Conservation (phyloP, 2,113 vertebrate genomes). For the Urocynchramus pylzowi region DNA sequence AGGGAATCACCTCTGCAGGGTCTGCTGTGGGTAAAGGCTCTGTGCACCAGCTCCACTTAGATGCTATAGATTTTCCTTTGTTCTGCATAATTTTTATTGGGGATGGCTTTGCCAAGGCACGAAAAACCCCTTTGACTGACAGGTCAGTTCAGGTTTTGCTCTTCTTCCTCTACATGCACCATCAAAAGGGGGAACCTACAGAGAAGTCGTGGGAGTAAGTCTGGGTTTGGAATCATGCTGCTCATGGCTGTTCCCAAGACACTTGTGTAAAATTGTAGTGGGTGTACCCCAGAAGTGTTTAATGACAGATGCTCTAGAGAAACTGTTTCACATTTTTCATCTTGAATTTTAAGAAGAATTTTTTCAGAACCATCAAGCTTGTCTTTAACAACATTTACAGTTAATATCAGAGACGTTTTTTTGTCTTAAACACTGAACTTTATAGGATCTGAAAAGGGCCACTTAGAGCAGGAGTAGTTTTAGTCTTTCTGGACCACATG, state of each 20-base stretch:
- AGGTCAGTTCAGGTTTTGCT: background rate
- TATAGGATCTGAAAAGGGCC: background rate
- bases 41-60: rapidly evolving
- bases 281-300: background rate
- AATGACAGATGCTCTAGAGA: background rate
- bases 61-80: background rate
- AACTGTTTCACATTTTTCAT: background rate
- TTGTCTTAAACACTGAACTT: background rate
- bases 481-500: background rate
- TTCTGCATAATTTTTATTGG: background rate
- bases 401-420: background rate
- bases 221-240: background rate
- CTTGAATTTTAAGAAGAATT: background rate
- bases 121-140: background rate
- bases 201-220: background rate
- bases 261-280: background rate
- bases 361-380: background rate
- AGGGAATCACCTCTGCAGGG: background rate
- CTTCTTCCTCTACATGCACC: background rate
- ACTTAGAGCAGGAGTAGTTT: background rate
- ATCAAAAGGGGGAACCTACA: background rate
- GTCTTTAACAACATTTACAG: background rate
- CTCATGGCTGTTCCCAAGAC: background rate
- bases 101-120: background rate
- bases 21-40: background rate